Base-by-base conservation (phyloP, 1,140 invertebrate species). In the Pseudomyrmex cubaensis region DNA sequence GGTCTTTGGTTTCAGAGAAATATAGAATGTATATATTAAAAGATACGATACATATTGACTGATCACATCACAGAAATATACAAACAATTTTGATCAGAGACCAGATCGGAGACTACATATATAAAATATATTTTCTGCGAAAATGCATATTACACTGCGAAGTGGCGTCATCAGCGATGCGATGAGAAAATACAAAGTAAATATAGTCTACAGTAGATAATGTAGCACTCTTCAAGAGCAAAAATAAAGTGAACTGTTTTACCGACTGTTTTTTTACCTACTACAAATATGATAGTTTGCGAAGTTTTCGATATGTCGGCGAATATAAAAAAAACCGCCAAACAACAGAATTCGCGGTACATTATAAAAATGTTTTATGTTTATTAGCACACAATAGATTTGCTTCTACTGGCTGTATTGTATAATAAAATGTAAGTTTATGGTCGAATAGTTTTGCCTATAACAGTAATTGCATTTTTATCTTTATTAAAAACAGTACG, bases 121-220 rank as follows among this genome's bases (percentile, higher is more conserved):
- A 35, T 52, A 52, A 52, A 52, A 52, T 10, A 10, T 52, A 13
- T 12, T 52, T 52, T 35, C 61, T 22, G 7, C 1, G 2, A 17
- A 10, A 64, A 54, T 3, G 48, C 48, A 64, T 7, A 7, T 62
- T 35, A 25, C 48, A 76, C 3, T 0, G 61, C 5, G 12, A 64
- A 13, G 74, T 76, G 61, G 61, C 61, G 74, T 22, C 74, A 76
- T 76, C 74, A 10, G n/a, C 12, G 17, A 44, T 15, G 12, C 9
- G 35, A 12, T n/a, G 10, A 0, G n/a, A 1, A 76, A 54, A 9
- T 3, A n/a, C 61, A 1, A 44, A 3, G 57, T 59, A 52, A 62
- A 3, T 48, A 1, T 48, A 8, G 13, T 2, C 35, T 12, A 2
- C 48, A 12, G 48, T 7, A 8, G 74, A 50, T 64, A 76, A 22